Evolutionary conservation across 2,797 vertebrate species (phyloP).

Genomic region (Carduelis carduelis): DNA sequence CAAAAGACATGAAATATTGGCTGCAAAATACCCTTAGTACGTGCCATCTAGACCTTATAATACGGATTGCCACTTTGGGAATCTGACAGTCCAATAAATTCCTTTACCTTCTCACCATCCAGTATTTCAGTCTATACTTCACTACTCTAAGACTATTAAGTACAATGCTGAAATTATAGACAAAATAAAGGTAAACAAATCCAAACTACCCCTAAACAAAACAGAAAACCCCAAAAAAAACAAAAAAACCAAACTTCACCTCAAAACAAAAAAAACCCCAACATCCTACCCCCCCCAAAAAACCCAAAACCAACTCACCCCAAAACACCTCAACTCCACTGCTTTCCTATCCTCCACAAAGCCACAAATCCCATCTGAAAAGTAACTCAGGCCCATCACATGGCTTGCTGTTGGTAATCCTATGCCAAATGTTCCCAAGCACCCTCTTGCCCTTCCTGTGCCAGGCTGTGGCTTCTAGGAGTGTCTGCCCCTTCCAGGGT

Average conservation of each 20-base stretch:
- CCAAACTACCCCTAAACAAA: background rate
- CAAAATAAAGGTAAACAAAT: background rate
- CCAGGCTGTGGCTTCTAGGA: background rate
- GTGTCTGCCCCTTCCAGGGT: background rate
- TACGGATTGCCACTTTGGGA: background rate
- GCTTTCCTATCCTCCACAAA: background rate
- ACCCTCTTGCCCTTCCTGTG: background rate
- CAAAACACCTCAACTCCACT: background rate
- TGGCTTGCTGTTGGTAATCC: background rate
- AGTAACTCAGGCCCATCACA: background rate
- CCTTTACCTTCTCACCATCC: background rate
- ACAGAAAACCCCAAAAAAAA: background rate
- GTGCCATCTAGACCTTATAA: background rate
- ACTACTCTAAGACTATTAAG: background rate
- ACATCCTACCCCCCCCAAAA: rapidly evolving
- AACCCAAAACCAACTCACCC: rapidly evolving
- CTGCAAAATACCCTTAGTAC: background rate
- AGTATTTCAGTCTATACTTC: background rate
- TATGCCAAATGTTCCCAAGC: background rate
- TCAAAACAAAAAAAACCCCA: background rate
- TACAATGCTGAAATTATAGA: background rate
- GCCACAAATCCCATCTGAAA: background rate
- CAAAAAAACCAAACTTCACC: background rate
- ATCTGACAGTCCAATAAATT: background rate
- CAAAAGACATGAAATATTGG: background rate